Evolutionary conservation across 30 jellyfish, hydroid and myxozoan genomes (phyloP).

Genomic region (Cassiopea andromeda): DNA sequence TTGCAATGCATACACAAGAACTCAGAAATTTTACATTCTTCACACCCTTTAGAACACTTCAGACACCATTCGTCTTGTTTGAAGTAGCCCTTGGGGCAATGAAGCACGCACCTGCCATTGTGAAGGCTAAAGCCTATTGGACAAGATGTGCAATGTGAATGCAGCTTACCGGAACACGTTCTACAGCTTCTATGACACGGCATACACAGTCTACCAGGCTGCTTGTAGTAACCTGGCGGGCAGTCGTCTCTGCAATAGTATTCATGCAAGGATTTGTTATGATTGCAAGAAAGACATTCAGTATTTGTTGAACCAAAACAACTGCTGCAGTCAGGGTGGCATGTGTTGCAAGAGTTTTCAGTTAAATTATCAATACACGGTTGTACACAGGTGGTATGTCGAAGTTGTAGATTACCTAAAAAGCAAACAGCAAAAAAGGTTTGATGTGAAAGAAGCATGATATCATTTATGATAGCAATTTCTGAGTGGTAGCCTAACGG

Average conservation of each 20-base stretch:
- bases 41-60: constrained; percentile 83
- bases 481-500: too few species aligned
- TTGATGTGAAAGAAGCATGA: too few species aligned
- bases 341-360: constrained; percentile 82
- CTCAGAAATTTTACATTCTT: constrained; percentile 64
- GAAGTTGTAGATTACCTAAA: constrained; percentile 87
- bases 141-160: constrained; percentile 67
- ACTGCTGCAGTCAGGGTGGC: constrained; percentile 89
- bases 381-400: constrained; percentile 76
- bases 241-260: constrained; percentile 72
- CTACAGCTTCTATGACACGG: constrained; percentile 76
- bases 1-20: constrained; percentile 84
- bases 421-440: not conserved
- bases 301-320: constrained; percentile 85
- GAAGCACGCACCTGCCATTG: constrained; percentile 54
- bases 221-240: constrained; percentile 70
- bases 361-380: constrained; percentile 95
- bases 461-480: too few species aligned
- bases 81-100: constrained; percentile 74
- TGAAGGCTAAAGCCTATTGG: constrained; percentile 38
- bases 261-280: constrained; percentile 64
- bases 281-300: constrained; percentile 83
- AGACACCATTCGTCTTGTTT: constrained; percentile 68
- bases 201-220: constrained; percentile 53
- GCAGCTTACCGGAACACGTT: constrained; percentile 50